Conservation (phyloP, 2,113 vertebrate species). For the Panthera tigris region DNA sequence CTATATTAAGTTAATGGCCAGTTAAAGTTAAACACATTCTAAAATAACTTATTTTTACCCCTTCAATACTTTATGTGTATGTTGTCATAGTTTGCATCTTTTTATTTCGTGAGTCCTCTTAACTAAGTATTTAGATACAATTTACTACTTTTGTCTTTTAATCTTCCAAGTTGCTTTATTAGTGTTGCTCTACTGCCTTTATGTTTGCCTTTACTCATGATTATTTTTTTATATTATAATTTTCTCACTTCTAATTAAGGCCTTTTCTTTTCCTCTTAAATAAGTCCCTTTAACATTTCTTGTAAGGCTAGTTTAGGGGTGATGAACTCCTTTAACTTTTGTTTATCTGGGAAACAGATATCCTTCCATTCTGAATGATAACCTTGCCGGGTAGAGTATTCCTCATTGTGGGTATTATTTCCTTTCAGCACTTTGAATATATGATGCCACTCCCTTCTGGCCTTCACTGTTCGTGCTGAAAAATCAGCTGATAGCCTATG, state of each 20-base stretch:
- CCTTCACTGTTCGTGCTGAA: background rate
- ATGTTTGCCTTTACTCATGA: background rate
- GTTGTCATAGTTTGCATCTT: background rate
- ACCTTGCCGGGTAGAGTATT: background rate
- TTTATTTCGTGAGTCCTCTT: background rate
- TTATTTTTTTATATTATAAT: background rate
- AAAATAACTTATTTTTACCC: background rate
- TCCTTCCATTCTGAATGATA: background rate
- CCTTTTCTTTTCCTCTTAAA: background rate
- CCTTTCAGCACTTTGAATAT: background rate
- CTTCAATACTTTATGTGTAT: background rate
- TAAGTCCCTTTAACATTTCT: background rate
- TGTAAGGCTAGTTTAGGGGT: background rate
- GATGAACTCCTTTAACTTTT: background rate
- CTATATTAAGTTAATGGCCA: background rate
- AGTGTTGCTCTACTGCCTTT: background rate
- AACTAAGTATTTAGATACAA: background rate
- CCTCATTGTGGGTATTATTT: background rate
- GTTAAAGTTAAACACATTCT: background rate
- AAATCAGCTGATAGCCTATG: background rate
- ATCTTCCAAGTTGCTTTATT: background rate
- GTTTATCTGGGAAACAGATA: background rate
- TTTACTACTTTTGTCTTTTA: background rate
- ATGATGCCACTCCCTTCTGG: background rate
- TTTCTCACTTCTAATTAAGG: background rate